Evolutionary conservation across 2,113 vertebrate genomes (phyloP), one percentile per base, ranked within the genome.

Genomic region (Forbesichthys papilliferus): DNA sequence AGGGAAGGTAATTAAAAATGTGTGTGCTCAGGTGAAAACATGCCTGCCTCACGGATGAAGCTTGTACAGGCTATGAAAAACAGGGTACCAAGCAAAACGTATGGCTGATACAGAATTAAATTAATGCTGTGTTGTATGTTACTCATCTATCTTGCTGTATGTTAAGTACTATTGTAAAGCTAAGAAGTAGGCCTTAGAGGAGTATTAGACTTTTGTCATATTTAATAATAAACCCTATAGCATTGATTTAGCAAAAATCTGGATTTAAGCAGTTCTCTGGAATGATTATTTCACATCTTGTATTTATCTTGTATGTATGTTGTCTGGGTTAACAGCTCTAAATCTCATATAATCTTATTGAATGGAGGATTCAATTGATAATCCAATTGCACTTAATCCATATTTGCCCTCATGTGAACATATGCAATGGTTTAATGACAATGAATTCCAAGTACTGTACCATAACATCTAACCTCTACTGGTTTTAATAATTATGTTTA

Each of bases 1-100:
- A 79, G 76, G 62, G 56, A 64, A n/a, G 61, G 68, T 90, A 88
- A 91, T 91, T 91, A 88, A 90, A 91, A 89, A 88, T 79, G 80
- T 88, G 80, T 88, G 78, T 78, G 64, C 84, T 90, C 87, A 87
- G 81, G 68, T 81, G 61, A 77, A 82, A 84, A 80, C 83, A 72
- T 14, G 33, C n/a, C 16, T 52, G 61, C 10, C 67, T 87, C 75
- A 69, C 3, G 4, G 33, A 81, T 66, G 71, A 14, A 81, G 64
- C 11, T 20, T 20, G 52, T 64, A 68, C 62, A 34, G 42, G 55
- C 4, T 9, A 13, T 16, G 11, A 51, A 10, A 77, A 33, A 10
- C 13, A 36, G 11, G 52, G 16, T 11, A 49, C 62, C 33, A 9
- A 77, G 53, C 53, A 36, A 42, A 11, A 47, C 48, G 11, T 53